Evolutionary conservation across 2,113 vertebrate genomes (phyloP).

Genomic region (Chamaea fasciata): DNA sequence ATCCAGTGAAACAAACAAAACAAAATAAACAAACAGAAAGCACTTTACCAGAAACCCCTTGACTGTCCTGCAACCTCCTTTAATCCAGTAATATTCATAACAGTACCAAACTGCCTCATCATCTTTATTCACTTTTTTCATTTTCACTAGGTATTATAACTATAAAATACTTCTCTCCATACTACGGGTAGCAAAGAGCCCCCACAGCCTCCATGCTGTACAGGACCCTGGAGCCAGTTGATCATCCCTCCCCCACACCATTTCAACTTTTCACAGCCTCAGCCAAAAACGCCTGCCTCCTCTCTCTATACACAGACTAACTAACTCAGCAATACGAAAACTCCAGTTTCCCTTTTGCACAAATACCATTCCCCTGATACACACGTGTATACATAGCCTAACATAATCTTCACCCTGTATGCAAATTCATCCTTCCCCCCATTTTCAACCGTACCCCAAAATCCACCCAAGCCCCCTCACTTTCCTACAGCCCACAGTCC

Average conservation of each 20-base stretch:
- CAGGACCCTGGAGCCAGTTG: background rate
- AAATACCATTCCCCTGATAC: constrained; percentile 27
- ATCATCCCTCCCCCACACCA: background rate
- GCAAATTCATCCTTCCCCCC: background rate
- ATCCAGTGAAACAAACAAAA: background rate
- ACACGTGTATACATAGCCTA: background rate
- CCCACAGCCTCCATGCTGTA: background rate
- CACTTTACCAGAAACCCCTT: background rate
- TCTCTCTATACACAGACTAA: background rate
- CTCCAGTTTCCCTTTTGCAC: constrained; percentile 31
- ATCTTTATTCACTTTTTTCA: background rate
- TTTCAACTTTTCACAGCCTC: background rate
- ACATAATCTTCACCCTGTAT: background rate
- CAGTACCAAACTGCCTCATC: background rate
- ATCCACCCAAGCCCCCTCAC: background rate
- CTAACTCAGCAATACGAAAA: constrained; percentile 29
- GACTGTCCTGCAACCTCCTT: background rate
- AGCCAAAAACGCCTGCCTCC: background rate
- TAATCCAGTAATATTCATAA: background rate
- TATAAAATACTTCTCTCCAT: background rate
- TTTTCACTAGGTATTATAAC: background rate
- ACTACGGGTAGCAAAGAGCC: background rate
- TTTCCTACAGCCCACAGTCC: background rate
- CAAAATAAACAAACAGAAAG: background rate
- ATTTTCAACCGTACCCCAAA: background rate